Conservation (phyloP, 2,888 invertebrate species). For the Agriopis marginaria region DNA sequence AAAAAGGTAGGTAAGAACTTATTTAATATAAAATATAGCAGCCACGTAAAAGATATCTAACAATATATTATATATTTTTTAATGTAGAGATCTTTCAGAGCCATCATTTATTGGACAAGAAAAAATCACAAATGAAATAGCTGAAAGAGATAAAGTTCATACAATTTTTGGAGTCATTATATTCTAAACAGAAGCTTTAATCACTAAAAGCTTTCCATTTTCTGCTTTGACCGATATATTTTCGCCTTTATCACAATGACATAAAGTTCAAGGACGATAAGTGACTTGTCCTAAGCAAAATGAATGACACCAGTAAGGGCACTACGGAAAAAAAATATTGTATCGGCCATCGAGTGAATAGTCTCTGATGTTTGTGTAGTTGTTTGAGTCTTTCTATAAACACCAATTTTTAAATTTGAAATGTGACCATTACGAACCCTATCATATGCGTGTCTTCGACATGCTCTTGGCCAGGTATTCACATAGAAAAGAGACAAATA, state of each 20-base stretch:
- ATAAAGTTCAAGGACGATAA: constrained; percentile 30
- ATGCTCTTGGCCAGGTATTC: no score
- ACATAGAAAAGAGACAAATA: no score
- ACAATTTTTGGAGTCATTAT: constrained; percentile 21
- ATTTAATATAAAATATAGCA: not conserved
- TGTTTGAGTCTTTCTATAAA: no score
- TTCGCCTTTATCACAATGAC: constrained; percentile 33
- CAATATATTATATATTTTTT: not conserved
- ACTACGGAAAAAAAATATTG: not conserved
- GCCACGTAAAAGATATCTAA: no score
- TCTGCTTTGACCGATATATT: constrained; percentile 22
- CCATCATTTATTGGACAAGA: not conserved
- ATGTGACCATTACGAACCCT: no score
- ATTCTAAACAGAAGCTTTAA: constrained; percentile 26
- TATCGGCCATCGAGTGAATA: no score
- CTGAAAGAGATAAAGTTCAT: constrained; percentile 8
- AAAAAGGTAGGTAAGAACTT: not conserved
- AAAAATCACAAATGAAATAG: constrained; percentile 2
- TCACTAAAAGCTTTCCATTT: constrained; percentile 26
- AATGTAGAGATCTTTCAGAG: not conserved
- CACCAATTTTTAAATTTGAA: no score
- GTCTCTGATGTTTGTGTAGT: no score
- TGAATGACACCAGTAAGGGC: constrained; percentile 16
- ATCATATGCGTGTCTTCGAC: no score
- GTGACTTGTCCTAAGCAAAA: constrained; percentile 12